These are phyloP conservation scores for Semaprochilodus insignis DNA, from an alignment of 2,797 vertebrate genomes.

Conservation along the genomic window DNA sequence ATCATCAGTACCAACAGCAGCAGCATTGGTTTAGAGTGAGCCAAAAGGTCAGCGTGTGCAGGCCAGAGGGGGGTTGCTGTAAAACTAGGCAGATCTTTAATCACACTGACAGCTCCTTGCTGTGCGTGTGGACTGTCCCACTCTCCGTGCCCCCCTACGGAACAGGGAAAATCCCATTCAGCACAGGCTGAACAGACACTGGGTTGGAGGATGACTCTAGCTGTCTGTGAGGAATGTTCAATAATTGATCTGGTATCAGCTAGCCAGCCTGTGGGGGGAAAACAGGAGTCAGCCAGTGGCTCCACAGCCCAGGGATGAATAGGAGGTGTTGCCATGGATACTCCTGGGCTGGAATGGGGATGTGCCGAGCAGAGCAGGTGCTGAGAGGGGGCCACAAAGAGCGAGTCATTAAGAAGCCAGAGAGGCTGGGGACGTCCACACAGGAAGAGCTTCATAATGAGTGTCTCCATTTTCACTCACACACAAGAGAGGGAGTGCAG, in stretches of 20 bases:
- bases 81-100: slow-evolving; percentile 44
- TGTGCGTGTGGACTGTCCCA: slow-evolving; percentile 20
- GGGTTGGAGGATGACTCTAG: slow-evolving; percentile 38
- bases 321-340: slow-evolving; percentile 80
- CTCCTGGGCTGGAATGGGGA: slow-evolving; percentile 56
- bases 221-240: slow-evolving; percentile 57
- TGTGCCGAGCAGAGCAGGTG: slow-evolving; percentile 75
- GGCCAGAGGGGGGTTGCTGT: slow-evolving; percentile 13
- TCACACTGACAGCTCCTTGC: slow-evolving; percentile 34
- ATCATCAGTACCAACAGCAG: slow-evolving; percentile 20
- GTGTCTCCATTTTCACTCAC: slow-evolving; percentile 22
- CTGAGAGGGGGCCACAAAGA: slow-evolving; percentile 73
- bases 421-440: slow-evolving; percentile 65
- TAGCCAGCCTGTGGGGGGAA: slow-evolving; percentile 58
- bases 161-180: slow-evolving; percentile 29
- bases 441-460: slow-evolving; percentile 48
- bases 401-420: slow-evolving; percentile 77
- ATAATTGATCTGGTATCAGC: slow-evolving; percentile 76
- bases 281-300: slow-evolving; percentile 70
- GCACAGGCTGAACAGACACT: slow-evolving; percentile 30
- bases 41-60: slow-evolving; percentile 25
- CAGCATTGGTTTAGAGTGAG: slow-evolving; percentile 22
- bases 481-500: neutral
- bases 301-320: slow-evolving; percentile 68
- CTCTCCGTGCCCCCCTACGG: slow-evolving; percentile 17